Base-by-base conservation (phyloP, 1,140 invertebrate species). In the Heliconius himera region DNA sequence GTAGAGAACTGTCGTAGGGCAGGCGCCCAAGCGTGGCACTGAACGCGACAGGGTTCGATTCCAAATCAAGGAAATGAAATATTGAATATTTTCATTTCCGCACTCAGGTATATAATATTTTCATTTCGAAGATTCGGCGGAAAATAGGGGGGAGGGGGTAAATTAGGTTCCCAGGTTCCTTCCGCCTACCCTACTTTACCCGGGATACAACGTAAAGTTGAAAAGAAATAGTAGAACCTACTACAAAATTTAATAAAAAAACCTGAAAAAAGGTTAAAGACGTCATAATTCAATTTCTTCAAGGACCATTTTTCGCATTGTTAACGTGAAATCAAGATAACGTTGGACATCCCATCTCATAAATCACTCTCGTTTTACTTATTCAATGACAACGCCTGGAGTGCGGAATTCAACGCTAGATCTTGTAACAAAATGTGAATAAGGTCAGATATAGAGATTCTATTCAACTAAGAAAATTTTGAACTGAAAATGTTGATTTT, bases 321-420 rank as follows among this genome's bases (percentile, higher is more conserved):
- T 66, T 66, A 66, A 66, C 60, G 22, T 26, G 60, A 66, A 66
- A 66, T 66, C 60, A 66, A 66, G 60, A 66, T 66, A 66, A 66
- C 26, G 22, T 66, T 6, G 60, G 60, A 66, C 60, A 66, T 66
- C 60, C 60, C 60, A 66, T 66, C 60, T 16, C 60, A 66, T 66
- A 66, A 66, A 66, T 66, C 60, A 29, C 60, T 66, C 60, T 26
- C 60, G 22, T 66, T 66, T 66, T 29, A 29, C 60, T 66, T 66
- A 66, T 66, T 66, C 26, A 66, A 66, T 29, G 60, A 66, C 22
- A 13, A 22, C 60, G 26, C 26, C 60, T 66, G 13, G 22, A 66
- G 26, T 26, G 22, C 13, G 22, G 22, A 26, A 66, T 66, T 66
- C 22, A 16, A 66, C 60, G 22, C 22, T 26, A 66, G 60, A 66